Percentiles rank a stretch among this genome's conserved stretches.
Evolutionary conservation across 1,140 invertebrate species (phyloP).

Genomic region (Drosophila santomea): DNA sequence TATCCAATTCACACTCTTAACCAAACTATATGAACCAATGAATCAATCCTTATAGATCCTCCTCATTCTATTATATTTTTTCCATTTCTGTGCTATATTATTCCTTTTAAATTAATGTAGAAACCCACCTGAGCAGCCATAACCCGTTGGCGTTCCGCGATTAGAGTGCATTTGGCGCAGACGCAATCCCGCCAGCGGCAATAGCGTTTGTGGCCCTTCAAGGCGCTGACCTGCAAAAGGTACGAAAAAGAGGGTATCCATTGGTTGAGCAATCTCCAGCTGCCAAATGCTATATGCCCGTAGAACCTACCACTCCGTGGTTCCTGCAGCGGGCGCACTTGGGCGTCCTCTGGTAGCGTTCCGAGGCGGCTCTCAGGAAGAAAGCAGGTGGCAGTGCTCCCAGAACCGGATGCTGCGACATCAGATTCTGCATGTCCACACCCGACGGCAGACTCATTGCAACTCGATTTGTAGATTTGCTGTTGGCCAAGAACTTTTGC

Average conservation of each 20-base stretch:
- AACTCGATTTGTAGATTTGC: not conserved
- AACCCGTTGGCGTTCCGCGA: conserved; percentile 98
- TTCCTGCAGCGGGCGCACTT: conserved; percentile 99
- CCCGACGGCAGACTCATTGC: conserved; percentile 91
- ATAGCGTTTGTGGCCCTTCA: conserved; percentile 99
- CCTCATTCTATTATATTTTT: not conserved
- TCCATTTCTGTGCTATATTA: not conserved
- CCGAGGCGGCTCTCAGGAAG: conserved; percentile 93
- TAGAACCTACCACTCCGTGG: conserved; percentile 94
- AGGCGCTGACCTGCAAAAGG: conserved; percentile 89
- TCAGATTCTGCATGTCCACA: conserved; percentile 92
- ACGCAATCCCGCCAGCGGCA: conserved; percentile 98
- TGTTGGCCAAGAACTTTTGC: not conserved
- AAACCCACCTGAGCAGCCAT: conserved; percentile 96
- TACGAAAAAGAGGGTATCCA: conserved; percentile 2
- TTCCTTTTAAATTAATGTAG: not conserved
- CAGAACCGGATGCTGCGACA: conserved; percentile 93
- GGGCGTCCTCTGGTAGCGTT: conserved; percentile 98
- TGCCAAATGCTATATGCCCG: not conserved
- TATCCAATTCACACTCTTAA: no score
- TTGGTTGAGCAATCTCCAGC: not conserved
- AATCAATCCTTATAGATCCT: no score
- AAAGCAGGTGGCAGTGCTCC: conserved; percentile 91
- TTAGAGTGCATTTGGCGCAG: conserved; percentile 99
- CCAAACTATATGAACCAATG: no score